These are phyloP conservation scores for Orbicella faveolata DNA, from an alignment of 64 coral and sea anemone genomes.

Conservation along the genomic window DNA sequence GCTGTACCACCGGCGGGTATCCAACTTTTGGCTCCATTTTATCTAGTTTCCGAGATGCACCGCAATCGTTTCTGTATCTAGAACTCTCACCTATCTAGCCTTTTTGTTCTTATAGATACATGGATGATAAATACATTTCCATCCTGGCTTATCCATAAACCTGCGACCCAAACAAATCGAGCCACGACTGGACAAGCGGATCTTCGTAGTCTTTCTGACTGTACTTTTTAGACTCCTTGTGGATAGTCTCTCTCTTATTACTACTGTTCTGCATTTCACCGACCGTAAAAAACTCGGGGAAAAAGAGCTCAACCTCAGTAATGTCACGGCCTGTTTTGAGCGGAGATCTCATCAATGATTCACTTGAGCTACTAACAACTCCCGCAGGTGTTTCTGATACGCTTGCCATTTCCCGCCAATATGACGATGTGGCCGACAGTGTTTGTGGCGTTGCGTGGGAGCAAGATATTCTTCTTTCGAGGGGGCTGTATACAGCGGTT, in stretches of 20 bases:
- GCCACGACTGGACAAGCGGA: conserved; percentile 22
- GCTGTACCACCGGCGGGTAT: background rate
- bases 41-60: background rate
- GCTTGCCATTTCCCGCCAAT: conserved; percentile 11
- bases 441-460: conserved; percentile 6
- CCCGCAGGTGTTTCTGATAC: background rate
- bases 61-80: background rate
- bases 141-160: background rate
- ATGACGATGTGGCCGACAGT: background rate
- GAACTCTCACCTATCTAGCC: background rate
- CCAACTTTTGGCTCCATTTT: background rate
- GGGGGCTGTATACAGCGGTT: background rate
- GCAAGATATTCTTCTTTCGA: background rate
- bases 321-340: no score
- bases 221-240: background rate
- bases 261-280: background rate
- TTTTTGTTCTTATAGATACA: background rate
- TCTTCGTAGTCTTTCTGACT: background rate
- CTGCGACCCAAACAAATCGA: background rate
- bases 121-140: background rate
- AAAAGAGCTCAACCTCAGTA: background rate
- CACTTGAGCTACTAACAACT: background rate
- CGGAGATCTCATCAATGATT: background rate
- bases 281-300: conserved; percentile 18
- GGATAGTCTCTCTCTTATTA: no score